phyloP scores from a whole-genome alignment of 1,140 invertebrate genomes.

The Lepidurus couesii region DNA sequence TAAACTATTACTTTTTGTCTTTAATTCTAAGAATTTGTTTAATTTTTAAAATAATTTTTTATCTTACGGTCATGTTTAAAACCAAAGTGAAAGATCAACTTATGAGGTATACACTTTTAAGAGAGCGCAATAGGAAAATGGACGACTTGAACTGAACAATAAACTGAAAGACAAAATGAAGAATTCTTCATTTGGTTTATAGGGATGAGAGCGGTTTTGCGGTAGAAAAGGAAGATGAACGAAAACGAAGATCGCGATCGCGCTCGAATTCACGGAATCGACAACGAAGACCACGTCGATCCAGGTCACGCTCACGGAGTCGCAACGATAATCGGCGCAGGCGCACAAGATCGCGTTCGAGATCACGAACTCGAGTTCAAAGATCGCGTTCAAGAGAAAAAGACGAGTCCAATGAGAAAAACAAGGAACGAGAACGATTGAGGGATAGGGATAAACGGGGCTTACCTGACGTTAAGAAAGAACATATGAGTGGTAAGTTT shows the following conservation, averaged over 20 bases:
- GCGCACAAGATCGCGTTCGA: constrained; percentile 40
- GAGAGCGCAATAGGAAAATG: too few species aligned
- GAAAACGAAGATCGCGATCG: constrained; percentile 35
- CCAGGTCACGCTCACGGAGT: constrained; percentile 28
- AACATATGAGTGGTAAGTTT: constrained; percentile 70
- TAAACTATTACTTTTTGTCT: too few species aligned
- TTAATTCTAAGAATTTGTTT: too few species aligned
- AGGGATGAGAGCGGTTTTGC: background rate
- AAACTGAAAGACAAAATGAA: too few species aligned
- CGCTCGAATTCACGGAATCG: constrained; percentile 34
- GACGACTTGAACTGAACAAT: too few species aligned
- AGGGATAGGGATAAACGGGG: constrained; percentile 70
- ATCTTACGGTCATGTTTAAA: too few species aligned
- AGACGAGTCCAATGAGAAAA: constrained; percentile 62
- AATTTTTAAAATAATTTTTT: too few species aligned
- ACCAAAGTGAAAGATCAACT: too few species aligned
- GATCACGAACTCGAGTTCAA: constrained; percentile 44
- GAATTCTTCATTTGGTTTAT: background rate
- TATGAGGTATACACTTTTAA: too few species aligned
- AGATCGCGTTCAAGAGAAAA: constrained; percentile 46
- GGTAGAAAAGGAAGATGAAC: background rate
- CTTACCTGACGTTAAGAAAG: constrained; percentile 75
- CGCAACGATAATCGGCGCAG: constrained; percentile 23
- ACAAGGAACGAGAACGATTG: constrained; percentile 47
- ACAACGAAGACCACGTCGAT: constrained; percentile 35